Evolutionary conservation across 2,888 invertebrate species (phyloP).

Genomic region (Glaucopsyche alexis): DNA sequence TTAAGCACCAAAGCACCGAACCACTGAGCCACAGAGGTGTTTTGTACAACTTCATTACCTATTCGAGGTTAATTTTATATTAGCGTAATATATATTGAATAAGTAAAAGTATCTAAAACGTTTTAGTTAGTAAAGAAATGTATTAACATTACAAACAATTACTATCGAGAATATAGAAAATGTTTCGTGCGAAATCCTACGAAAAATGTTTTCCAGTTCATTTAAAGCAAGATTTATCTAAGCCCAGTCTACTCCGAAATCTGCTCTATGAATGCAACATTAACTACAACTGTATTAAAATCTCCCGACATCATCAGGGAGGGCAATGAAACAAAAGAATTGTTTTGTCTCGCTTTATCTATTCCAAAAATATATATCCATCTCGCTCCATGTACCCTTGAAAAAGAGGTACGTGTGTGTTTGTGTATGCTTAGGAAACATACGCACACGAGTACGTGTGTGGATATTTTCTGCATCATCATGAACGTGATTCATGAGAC

Average conservation of each 20-base stretch:
- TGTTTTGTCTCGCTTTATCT: constrained; percentile 53
- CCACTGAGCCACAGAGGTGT: no score
- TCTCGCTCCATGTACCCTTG: constrained; percentile 67
- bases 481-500: constrained; percentile 47
- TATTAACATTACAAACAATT: background rate
- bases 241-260: constrained; percentile 35
- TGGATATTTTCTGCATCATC: constrained; percentile 49
- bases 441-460: constrained; percentile 35
- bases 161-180: background rate
- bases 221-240: constrained; percentile 29
- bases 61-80: no score
- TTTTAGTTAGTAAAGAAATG: no score
- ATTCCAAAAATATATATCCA: constrained; percentile 53
- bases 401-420: constrained; percentile 65
- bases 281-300: constrained; percentile 74
- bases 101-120: no score
- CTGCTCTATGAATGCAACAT: constrained; percentile 50
- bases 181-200: background rate
- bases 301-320: constrained; percentile 64
- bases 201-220: constrained; percentile 17
- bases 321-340: constrained; percentile 76
- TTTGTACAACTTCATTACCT: no score
- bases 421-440: constrained; percentile 49
- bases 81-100: no score
- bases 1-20: no score